Base-by-base conservation (phyloP, 2,888 invertebrate species). In the Epinotia ramella region DNA sequence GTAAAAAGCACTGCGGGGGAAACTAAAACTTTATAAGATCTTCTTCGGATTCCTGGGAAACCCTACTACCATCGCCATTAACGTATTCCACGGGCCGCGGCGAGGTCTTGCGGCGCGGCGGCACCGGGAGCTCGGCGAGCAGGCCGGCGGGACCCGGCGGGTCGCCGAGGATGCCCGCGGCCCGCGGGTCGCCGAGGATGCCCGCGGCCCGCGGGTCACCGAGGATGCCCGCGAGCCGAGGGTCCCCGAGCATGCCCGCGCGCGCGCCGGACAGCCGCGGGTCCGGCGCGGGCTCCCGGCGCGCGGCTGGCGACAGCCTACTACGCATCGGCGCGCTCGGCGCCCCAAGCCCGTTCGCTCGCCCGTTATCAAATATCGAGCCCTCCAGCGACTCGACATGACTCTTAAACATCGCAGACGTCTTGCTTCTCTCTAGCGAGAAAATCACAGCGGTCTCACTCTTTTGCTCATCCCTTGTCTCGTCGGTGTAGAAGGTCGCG, bases 311-410 rank as follows among this genome's bases (percentile, higher is more conserved):
- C 1, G 92, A 92, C 64, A 91, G 78, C 80, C 93, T 94, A 57
- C 84, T 90, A 78, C 94, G 86, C 1, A 89, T 90, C 0, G 95
- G 94, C 11, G 94, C 94, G 77, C 94, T 94, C 0, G 95, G 95
- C 18, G 94, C 95, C 7, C 92, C 87, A 49, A 94, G 85, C 1
- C 92, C 92, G 77, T 88, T 91, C 13, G 85, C 80, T 9, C 92
- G 91, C 49, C 91, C 86, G 69, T 91, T 93, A 76, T 94, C 94
- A 78, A 94, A 94, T 79, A 94, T 94, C 16, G 91, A 87, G 28
- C 86, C 83, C 78, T 91, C 85, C 53, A 88, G 81, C 33, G 87
- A 84, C 78, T 87, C 89, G 74, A 84, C 78, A 77, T 84, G 87
- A 11, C 84, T 86, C 1, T 89, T 85, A 67, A 90, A 83, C 40